Conservation (phyloP, 2,113 vertebrate genomes). For the Orthochromis malagaraziensis region DNA sequence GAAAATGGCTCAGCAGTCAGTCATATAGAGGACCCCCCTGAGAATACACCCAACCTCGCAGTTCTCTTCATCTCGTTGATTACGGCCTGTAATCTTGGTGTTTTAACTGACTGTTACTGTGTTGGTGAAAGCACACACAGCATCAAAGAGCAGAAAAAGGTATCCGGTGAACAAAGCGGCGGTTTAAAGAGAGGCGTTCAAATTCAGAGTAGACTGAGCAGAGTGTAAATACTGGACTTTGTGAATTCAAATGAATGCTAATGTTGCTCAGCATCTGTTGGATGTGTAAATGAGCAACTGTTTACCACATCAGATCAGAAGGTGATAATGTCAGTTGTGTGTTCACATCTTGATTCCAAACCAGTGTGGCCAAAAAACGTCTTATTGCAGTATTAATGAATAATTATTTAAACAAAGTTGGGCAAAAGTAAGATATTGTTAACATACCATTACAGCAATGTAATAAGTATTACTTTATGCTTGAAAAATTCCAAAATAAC, state of each 20-base stretch:
- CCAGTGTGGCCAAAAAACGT: neutral
- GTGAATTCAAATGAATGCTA: neutral
- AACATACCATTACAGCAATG: fast-evolving
- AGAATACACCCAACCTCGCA: neutral
- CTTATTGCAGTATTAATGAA: neutral
- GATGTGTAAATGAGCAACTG: neutral
- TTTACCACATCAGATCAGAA: neutral
- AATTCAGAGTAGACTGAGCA: neutral
- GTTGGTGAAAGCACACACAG: neutral
- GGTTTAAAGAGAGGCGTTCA: neutral
- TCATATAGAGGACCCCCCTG: neutral
- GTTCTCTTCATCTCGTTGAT: neutral
- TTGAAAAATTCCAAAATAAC: fast-evolving
- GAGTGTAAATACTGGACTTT: neutral
- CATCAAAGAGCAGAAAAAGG: neutral
- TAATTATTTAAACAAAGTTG: neutral
- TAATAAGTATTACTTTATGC: neutral
- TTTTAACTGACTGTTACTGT: neutral
- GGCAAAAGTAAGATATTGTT: fast-evolving
- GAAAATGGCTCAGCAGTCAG: neutral
- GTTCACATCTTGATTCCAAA: neutral
- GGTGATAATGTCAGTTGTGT: neutral
- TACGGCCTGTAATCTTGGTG: neutral
- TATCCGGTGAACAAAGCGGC: neutral
- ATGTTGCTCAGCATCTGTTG: neutral